These are phyloP conservation scores for Axinella damicornis DNA, from an alignment of 37 sponge, comb jelly and placozoan species.

Conservation along the genomic window DNA sequence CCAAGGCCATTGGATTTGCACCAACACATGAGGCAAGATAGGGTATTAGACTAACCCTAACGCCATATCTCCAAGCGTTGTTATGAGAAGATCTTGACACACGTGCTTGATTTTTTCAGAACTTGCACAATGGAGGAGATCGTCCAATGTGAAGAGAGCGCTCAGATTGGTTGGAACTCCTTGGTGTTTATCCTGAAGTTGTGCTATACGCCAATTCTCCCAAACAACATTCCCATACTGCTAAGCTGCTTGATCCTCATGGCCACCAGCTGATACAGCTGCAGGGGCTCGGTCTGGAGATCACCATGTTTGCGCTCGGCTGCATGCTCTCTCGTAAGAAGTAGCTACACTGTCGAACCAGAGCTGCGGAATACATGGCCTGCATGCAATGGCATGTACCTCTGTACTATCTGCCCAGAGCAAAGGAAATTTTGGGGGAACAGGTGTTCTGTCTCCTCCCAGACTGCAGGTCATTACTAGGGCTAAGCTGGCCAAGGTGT, in stretches of 20 bases:
- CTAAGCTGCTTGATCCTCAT: background rate
- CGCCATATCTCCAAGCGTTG: background rate
- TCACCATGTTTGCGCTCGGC: background rate
- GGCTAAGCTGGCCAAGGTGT: conserved; percentile 14
- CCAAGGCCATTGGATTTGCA: too few relatives aligned
- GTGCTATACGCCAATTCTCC: conserved; percentile 2
- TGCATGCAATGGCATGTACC: conserved; percentile 17
- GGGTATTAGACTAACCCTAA: too few relatives aligned
- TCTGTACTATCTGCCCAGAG: background rate
- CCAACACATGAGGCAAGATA: too few relatives aligned
- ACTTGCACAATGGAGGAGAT: background rate
- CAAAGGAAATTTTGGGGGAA: background rate
- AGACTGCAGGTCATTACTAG: conserved; percentile 18
- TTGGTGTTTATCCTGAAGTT: conserved; percentile 11
- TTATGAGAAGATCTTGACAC: background rate
- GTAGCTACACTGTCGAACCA: background rate
- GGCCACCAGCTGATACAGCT: background rate
- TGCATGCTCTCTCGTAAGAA: background rate
- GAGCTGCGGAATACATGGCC: background rate
- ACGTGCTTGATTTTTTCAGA: conserved; percentile 9
- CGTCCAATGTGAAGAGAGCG: background rate
- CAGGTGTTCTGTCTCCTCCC: conserved; percentile 12
- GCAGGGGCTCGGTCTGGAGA: background rate
- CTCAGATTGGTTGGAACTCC: background rate
- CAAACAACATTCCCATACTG: background rate